Conservation (phyloP, 2,797 vertebrate species). For the Acanthopagrus latus region DNA sequence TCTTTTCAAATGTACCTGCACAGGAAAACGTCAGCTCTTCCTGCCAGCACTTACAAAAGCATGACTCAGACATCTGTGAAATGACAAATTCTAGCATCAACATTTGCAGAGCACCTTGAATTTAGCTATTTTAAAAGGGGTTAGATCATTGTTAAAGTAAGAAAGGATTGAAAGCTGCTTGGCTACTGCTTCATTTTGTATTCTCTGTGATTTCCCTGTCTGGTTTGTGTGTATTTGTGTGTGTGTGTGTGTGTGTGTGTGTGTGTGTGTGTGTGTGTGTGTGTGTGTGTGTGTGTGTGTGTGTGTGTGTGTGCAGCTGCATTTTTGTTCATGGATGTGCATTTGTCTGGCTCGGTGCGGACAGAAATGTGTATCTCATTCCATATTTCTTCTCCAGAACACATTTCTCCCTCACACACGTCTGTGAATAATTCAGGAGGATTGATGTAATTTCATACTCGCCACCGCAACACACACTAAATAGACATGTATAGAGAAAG, state of each 20-base stretch:
- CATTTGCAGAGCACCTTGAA: conserved; percentile 17
- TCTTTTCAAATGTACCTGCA: conserved; percentile 1
- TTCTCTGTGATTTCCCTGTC: conserved; percentile 35
- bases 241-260: conserved; percentile 24
- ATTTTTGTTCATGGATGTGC: conserved; percentile 21
- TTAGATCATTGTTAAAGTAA: conserved; percentile 7
- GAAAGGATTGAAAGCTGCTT: not conserved
- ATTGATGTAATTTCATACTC: conserved; percentile 39
- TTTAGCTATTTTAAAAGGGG: conserved; percentile 18
- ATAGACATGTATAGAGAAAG: not conserved
- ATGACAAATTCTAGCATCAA: conserved; percentile 3
- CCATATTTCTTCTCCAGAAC: conserved; percentile 4
- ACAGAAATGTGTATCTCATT: conserved; percentile 47
- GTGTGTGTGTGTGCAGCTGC: conserved; percentile 4
- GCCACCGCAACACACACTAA: conserved; percentile 8
- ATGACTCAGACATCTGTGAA: conserved; percentile 5
- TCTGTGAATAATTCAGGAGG: conserved; percentile 59
- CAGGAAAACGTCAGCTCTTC: not conserved
- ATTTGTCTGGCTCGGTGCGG: conserved; percentile 25
- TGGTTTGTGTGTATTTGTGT: conserved; percentile 15
- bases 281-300: conserved; percentile 24
- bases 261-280: conserved; percentile 21
- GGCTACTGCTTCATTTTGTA: conserved; percentile 31
- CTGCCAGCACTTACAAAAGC: not conserved
- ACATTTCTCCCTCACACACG: conserved; percentile 4